phyloP scores from a whole-genome alignment of 1,140 invertebrate genomes.

The Rhagoletis zephyria region DNA sequence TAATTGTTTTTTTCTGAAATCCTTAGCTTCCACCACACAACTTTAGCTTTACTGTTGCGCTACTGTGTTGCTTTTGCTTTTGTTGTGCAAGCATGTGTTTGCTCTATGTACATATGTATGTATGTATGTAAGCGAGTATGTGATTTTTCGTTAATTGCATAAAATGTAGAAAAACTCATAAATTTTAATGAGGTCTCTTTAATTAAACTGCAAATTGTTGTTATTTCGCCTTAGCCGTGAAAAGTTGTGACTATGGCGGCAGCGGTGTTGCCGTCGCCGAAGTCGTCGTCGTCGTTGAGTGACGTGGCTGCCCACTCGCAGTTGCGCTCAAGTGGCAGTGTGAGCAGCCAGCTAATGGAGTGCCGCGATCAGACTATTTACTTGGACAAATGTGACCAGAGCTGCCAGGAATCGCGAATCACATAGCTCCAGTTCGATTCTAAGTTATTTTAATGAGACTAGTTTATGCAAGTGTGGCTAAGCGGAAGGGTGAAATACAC shows the following conservation, averaged over 20 bases:
- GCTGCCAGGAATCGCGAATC: constrained; percentile 9
- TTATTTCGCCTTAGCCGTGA: background rate
- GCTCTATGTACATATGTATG: background rate
- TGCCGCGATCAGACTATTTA: background rate
- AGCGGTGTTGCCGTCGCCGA: background rate
- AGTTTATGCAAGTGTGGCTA: background rate
- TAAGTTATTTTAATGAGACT: constrained; percentile 28
- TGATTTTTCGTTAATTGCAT: constrained; percentile 49
- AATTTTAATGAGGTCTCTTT: constrained; percentile 52
- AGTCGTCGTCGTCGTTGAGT: constrained; percentile 3
- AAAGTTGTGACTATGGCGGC: background rate
- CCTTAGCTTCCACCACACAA: background rate
- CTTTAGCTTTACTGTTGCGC: background rate
- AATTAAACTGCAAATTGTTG: constrained; percentile 52
- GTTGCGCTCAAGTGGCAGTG: background rate
- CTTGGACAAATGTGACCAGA: constrained; percentile 37
- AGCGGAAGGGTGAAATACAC: background rate
- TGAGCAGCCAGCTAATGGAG: background rate
- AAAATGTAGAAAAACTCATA: constrained; percentile 50
- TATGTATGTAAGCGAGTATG: background rate
- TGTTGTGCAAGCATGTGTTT: background rate
- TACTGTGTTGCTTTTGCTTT: background rate
- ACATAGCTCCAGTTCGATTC: constrained; percentile 31
- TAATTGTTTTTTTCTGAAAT: constrained; percentile 46
- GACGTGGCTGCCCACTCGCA: constrained; percentile 25